Base-by-base conservation (phyloP, 92 coral and sea anemone genomes). In the Palythoa grandiflora region DNA sequence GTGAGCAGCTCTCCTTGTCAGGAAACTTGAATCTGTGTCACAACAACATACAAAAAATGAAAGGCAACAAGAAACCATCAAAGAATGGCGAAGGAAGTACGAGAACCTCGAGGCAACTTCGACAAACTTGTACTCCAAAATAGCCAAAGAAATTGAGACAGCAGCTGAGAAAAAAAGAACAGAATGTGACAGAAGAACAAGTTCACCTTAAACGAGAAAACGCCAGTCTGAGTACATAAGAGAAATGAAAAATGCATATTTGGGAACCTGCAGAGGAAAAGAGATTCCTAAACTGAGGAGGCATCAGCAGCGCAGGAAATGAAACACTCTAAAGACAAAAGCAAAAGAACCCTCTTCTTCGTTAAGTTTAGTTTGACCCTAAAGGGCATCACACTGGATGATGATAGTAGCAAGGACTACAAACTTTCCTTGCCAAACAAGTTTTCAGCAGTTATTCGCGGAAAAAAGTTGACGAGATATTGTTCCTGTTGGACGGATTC, bases 301-400 rank as follows among this genome's bases (percentile, higher is more conserved):
- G 48, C 76, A 71, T 48, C 76, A 71, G 50, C 50, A 71, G 50
- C 47, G 76, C 9, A 35, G 76, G 15, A 71, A 71, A 38, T 38
- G 35, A 38, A 71, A 37, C 9, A 14, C 10, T 12, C 63, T 87
- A n/a, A 80, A 80, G 73, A 5, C 72, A 57, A 86, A 90, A 60
- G 93, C 93, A 2, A 79, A 73, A 91, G 83, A 48, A 86, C 91
- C 65, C 81, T 91, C 40, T 51, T 74, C 52, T 91, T 83, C 72
- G 74, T 57, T 16, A 14, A 83, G 17, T 91, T 87, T 91, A 91
- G 93, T 21, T 66, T 66, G 19, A n/a, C 10, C 7, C 19, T 66
- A 66, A 66, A 66, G 36, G 19, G 72, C 36, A 66, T 66, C 35
- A n/a, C 19, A n/a, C 72, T 66, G 7, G 36, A 66, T 21, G 72